Conservation (phyloP, 2,888 invertebrate species). For the Cephonodes hylas region DNA sequence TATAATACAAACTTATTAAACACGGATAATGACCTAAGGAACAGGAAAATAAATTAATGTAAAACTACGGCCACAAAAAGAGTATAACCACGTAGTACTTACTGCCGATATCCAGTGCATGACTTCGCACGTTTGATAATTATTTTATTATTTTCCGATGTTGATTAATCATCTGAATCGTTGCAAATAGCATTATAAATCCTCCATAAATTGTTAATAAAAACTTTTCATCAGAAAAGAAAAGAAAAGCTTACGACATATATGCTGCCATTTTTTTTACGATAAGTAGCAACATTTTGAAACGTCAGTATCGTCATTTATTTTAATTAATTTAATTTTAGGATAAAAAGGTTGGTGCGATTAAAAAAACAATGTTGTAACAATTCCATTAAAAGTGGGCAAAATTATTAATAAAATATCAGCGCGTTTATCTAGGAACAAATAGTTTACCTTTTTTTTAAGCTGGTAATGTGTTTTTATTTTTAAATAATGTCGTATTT, state of each 20-base stretch:
- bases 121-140: conserved; percentile 50
- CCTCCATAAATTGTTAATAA: conserved; percentile 54
- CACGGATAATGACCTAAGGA: conserved; percentile 13
- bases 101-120: conserved; percentile 65
- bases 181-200: conserved; percentile 61
- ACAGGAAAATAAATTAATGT: conserved; percentile 21
- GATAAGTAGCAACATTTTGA: conserved; percentile 63
- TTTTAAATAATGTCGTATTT: too few relatives aligned
- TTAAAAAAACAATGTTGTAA: background rate
- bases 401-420: too few relatives aligned
- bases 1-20: background rate
- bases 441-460: too few relatives aligned
- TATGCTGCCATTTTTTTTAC: conserved; percentile 77
- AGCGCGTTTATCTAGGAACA: too few relatives aligned
- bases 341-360: background rate
- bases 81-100: conserved; percentile 76
- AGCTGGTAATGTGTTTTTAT: too few relatives aligned
- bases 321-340: background rate
- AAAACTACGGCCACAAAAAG: conserved; percentile 53
- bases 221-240: conserved; percentile 70
- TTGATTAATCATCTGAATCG: conserved; percentile 46
- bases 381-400: too few relatives aligned
- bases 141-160: conserved; percentile 46
- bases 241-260: conserved; percentile 80
- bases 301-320: conserved; percentile 13